These are phyloP conservation scores for Phrynocephalus versicolor DNA, from an alignment of 2,113 vertebrate species.

Conservation along the genomic window DNA sequence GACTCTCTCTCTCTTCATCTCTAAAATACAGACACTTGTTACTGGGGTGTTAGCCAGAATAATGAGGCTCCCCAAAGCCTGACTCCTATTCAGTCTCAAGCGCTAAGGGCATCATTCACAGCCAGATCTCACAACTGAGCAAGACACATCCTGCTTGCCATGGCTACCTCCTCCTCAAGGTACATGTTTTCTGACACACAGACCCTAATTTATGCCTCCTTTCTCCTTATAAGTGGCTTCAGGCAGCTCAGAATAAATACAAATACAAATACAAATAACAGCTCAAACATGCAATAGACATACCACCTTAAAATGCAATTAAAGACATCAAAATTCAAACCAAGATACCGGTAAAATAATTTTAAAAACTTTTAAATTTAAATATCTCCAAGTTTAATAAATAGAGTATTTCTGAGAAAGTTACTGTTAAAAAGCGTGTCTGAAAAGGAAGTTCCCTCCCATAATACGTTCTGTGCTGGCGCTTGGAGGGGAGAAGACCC, in stretches of 20 bases:
- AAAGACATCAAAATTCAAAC: no score
- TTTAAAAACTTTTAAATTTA: no score
- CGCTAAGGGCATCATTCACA: background rate
- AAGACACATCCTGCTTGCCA: background rate
- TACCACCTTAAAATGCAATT: no score
- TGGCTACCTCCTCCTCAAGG: background rate
- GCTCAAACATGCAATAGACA: no score
- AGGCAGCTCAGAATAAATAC: no score
- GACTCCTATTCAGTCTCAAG: background rate
- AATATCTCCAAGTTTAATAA: no score
- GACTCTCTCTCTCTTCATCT: no score
- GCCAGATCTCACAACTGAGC: background rate
- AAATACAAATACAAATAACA: no score
- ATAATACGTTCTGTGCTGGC: background rate
- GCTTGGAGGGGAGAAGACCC: background rate
- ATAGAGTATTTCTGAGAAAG: background rate
- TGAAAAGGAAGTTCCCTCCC: background rate
- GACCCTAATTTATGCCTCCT: no score
- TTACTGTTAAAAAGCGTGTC: background rate
- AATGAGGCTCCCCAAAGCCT: background rate
- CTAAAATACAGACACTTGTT: background rate
- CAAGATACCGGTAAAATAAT: no score
- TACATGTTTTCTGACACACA: background rate
- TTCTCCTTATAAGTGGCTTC: no score
- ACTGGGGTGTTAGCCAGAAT: background rate